Percentiles rank a stretch among this genome's conserved stretches.
These are phyloP conservation scores for Euproctis similis DNA, from an alignment of 2,888 invertebrate genomes.

Conservation along the genomic window DNA sequence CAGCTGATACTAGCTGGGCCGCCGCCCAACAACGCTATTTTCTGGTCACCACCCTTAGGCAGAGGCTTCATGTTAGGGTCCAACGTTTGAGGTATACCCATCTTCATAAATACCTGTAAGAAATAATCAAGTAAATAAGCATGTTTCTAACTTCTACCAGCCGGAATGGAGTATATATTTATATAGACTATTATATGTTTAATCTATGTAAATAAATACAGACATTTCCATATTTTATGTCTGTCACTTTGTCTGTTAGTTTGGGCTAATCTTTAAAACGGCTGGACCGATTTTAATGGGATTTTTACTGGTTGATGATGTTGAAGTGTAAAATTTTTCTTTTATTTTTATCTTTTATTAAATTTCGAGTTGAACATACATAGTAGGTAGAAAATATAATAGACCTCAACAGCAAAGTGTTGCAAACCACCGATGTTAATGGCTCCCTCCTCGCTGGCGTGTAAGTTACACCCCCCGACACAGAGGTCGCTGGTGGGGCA, in stretches of 20 bases:
- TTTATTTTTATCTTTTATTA: too few species aligned
- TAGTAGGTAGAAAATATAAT: constrained; percentile 15
- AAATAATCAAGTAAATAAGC: too few species aligned
- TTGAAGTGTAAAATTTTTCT: too few species aligned
- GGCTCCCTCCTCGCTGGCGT: constrained; percentile 96
- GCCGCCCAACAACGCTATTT: constrained; percentile 93
- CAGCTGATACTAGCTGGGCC: constrained; percentile 98
- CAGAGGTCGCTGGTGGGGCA: constrained; percentile 99
- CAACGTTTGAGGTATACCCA: constrained; percentile 92
- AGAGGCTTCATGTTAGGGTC: constrained; percentile 80
- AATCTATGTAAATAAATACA: too few species aligned
- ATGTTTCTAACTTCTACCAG: too few species aligned
- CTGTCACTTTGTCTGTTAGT: too few species aligned
- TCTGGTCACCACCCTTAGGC: constrained; percentile 76
- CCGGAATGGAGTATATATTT: too few species aligned
- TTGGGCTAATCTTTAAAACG: too few species aligned
- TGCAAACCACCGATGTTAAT: constrained; percentile 99
- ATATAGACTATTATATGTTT: too few species aligned
- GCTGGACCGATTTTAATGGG: too few species aligned
- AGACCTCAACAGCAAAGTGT: constrained; percentile 97
- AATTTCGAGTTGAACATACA: background rate
- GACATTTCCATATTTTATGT: too few species aligned
- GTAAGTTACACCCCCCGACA: constrained; percentile 97
- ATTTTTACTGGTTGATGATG: too few species aligned
- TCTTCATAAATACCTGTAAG: constrained; percentile 92